A percentile compares a stretch with the other conserved stretches of the same genome.
Evolutionary conservation across 2,888 invertebrate species (phyloP).

Genomic region (Palloptera scutellata): DNA sequence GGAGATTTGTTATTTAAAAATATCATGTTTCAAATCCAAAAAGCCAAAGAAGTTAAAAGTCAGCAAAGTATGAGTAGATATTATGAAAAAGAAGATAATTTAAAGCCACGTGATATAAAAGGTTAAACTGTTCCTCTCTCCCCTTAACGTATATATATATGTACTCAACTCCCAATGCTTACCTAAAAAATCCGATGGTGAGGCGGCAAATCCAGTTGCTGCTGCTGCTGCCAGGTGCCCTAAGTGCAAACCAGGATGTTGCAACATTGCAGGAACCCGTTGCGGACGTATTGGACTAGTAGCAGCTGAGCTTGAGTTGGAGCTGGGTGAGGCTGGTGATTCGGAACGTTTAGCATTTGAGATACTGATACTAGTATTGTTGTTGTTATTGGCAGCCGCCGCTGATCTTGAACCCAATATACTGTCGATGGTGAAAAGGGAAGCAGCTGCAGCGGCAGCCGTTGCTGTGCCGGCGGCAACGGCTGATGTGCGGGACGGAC

Average conservation of each 20-base stretch:
- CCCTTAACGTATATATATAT: too few species aligned
- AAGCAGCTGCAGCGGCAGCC: conserved; percentile 66
- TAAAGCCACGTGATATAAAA: too few species aligned
- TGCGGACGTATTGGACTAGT: conserved; percentile 65
- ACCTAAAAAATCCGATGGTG: conserved; percentile 84
- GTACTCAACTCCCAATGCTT: conserved; percentile 53
- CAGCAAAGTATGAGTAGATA: too few species aligned
- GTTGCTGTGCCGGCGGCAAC: conserved; percentile 53
- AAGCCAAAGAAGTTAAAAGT: too few species aligned
- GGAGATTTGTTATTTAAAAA: background rate
- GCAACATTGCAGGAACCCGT: conserved; percentile 64
- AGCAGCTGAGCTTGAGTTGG: conserved; percentile 68
- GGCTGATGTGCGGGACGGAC: conserved; percentile 38
- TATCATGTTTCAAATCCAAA: too few species aligned
- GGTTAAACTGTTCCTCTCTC: too few species aligned
- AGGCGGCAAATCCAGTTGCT: conserved; percentile 71
- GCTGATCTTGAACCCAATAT: conserved; percentile 69
- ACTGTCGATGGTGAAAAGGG: conserved; percentile 86
- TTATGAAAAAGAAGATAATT: too few species aligned
- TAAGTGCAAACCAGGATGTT: conserved; percentile 68
- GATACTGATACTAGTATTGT: conserved; percentile 35
- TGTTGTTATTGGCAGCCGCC: conserved; percentile 25
- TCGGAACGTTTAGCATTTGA: conserved; percentile 53
- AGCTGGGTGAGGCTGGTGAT: conserved; percentile 63
- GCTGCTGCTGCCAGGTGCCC: conserved; percentile 73